Conservation (phyloP, 53 echinoderm and acorn worm genomes). For the Holothuria leucospilota region DNA sequence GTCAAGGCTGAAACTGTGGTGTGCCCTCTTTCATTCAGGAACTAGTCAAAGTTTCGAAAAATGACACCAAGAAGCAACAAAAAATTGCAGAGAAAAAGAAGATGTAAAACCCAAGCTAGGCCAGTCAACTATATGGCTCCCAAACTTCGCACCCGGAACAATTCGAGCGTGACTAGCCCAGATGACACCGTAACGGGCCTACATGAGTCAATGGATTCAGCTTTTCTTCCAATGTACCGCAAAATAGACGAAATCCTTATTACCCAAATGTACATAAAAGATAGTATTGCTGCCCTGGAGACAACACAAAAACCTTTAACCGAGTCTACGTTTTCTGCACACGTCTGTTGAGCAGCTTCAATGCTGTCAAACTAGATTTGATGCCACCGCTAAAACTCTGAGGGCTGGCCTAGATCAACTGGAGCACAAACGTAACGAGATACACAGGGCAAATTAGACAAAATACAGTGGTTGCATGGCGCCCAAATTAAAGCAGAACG, state of each 20-base stretch:
- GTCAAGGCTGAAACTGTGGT: too few species aligned
- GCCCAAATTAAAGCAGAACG: slow-evolving; percentile 1
- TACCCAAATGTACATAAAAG: slow-evolving; percentile 3
- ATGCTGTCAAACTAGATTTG: background rate
- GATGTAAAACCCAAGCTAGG: background rate
- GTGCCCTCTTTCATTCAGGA: too few species aligned
- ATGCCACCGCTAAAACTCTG: background rate
- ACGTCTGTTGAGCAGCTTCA: slow-evolving; percentile 7
- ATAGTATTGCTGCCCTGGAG: too few species aligned
- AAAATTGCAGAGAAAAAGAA: too few species aligned
- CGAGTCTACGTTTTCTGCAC: too few species aligned
- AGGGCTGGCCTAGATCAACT: too few species aligned
- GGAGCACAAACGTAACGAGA: too few species aligned
- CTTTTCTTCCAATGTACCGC: background rate
- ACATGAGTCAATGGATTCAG: background rate
- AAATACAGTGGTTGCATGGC: background rate
- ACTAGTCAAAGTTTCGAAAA: too few species aligned
- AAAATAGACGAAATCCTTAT: slow-evolving; percentile 28
- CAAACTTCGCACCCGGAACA: background rate
- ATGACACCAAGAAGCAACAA: too few species aligned
- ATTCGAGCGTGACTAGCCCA: slow-evolving; percentile 4
- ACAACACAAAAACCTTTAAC: background rate
- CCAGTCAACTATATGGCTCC: background rate
- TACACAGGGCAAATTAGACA: too few species aligned
- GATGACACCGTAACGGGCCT: background rate